Percentiles rank a stretch among this genome's conserved stretches.
Evolutionary conservation across 2,113 vertebrate species (phyloP).

Genomic region (Neopipo cinnamomea): DNA sequence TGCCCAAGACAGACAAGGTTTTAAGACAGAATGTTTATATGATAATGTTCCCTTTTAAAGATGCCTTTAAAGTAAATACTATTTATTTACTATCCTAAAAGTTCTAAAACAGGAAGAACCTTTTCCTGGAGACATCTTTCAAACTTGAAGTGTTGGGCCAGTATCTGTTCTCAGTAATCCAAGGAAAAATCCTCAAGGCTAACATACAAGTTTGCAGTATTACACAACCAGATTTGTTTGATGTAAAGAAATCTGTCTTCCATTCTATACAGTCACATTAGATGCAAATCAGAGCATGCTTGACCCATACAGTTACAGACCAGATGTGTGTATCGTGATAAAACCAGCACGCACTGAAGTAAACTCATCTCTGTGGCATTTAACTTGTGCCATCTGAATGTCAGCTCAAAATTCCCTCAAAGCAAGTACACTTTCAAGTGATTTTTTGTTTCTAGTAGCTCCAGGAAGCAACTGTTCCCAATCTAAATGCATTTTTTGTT

Average conservation of each 20-base stretch:
- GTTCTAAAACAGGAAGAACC: background rate
- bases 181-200: background rate
- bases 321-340: background rate
- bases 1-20: background rate
- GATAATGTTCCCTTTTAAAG: background rate
- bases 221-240: background rate
- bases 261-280: background rate
- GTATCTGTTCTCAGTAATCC: background rate
- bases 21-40: background rate
- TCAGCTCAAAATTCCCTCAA: background rate
- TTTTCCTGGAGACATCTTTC: background rate
- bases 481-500: background rate
- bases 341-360: background rate
- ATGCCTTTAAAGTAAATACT: background rate
- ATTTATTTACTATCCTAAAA: background rate
- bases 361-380: background rate
- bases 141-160: background rate
- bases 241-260: background rate
- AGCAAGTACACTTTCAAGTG: background rate
- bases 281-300: background rate
- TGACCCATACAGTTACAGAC: background rate
- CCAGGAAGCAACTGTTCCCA: background rate
- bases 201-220: background rate
- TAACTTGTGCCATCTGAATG: background rate
- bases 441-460: background rate